Percentiles rank a stretch among this genome's conserved stretches.
These are phyloP conservation scores for Clarias batrachus DNA, from an alignment of 2,113 vertebrate species.

Conservation along the genomic window DNA sequence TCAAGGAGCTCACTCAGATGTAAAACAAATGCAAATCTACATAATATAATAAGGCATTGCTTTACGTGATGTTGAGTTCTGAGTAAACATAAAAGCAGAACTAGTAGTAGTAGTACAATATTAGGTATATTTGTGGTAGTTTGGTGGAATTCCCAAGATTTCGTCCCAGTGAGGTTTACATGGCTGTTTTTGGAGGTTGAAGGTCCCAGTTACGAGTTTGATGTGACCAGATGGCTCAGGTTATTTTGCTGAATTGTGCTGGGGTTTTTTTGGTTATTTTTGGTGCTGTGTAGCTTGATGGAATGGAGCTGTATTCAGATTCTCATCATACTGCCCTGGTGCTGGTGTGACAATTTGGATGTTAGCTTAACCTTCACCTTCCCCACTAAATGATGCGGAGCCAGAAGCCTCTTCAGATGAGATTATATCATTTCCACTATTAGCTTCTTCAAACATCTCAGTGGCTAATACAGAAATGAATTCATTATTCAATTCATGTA, in stretches of 20 bases:
- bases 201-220: neutral
- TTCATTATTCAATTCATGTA: no score
- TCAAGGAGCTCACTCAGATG: neutral
- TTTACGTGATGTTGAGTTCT: neutral
- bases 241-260: neutral
- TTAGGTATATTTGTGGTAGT: neutral
- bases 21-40: neutral
- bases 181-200: neutral
- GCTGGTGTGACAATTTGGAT: neutral
- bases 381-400: neutral
- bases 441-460: neutral
- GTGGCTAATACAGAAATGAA: no score
- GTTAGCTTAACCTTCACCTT: neutral
- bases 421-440: no score
- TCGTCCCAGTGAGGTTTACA: conserved; percentile 9
- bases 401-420: neutral
- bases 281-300: neutral
- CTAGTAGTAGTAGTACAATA: neutral
- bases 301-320: neutral
- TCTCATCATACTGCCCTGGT: neutral
- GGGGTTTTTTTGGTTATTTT: neutral
- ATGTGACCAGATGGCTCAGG: neutral
- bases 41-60: no score
- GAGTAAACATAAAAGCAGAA: neutral
- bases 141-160: conserved; percentile 2